Base-by-base conservation (phyloP, 1,140 invertebrate genomes). In the Camponotus vicinus region DNA sequence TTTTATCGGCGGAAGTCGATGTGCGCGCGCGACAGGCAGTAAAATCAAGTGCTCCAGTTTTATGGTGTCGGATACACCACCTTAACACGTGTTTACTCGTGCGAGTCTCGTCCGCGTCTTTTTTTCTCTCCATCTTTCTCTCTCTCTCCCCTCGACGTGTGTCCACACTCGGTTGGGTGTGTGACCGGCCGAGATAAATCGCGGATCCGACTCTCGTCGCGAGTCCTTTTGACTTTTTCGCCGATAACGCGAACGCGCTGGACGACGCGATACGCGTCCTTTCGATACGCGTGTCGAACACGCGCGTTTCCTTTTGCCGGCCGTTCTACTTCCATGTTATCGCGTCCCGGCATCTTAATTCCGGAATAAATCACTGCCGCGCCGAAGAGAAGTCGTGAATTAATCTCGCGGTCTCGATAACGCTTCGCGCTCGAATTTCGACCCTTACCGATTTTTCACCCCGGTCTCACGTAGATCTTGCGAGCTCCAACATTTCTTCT, bases 21-120 rank as follows among this genome's bases (percentile, higher is more conserved):
- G 49, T 37, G 49, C 15, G 63, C 63, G 37, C 83, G 69, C 61
- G 71, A 85, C 90, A 79, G 85, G 83, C 90, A 88, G 78, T 91
- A 89, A 89, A 91, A 91, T 91, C 90, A 91, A 89, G 90, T 89
- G 90, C 87, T 91, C 89, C 89, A 91, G 69, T 91, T 89, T 89
- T 89, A 91, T 90, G 77, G 80, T 83, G 87, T 86, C 85, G 86
- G 55, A 80, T 91, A 89, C 80, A 88, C 61, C 64, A 86, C 70
- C 75, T 84, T 86, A 89, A 91, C 89, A 89, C 89, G 80, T 89
- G 89, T 90, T 91, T 90, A 87, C 84, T 75, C 73, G 85, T 86
- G 45, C 73, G 55, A 59, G 57, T 11, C 34, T 45, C 67, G 55
- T 67, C 27, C 45, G 21, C 21, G n/a, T 32, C 78, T 55, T n/a